Conservation (phyloP, 2,888 invertebrate species). For the Watsonalla cultraria region DNA sequence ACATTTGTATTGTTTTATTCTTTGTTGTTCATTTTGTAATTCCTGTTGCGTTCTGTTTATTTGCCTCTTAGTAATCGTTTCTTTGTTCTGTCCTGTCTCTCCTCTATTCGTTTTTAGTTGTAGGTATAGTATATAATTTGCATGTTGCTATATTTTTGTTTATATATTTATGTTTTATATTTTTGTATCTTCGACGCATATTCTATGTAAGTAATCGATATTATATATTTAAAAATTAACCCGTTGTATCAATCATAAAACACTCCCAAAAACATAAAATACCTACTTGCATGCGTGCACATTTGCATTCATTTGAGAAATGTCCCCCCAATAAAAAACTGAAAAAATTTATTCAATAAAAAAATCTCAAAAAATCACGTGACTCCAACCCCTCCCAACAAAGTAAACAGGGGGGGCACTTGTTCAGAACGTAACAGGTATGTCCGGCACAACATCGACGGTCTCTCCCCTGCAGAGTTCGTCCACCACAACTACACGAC, state of each 20-base stretch:
- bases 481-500: slow-evolving; percentile 88
- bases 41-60: slow-evolving; percentile 49
- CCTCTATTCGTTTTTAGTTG: slow-evolving; percentile 7
- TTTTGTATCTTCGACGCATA: too few relatives aligned
- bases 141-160: background rate
- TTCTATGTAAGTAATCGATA: too few relatives aligned
- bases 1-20: slow-evolving; percentile 13
- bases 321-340: too few relatives aligned
- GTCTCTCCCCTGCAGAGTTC: slow-evolving; percentile 79
- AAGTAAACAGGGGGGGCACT: slow-evolving; percentile 45
- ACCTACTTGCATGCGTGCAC: too few relatives aligned
- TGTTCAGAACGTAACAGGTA: slow-evolving; percentile 57
- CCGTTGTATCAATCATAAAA: too few relatives aligned
- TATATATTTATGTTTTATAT: too few relatives aligned
- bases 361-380: slow-evolving; percentile 1
- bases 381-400: slow-evolving; percentile 5
- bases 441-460: slow-evolving; percentile 60
- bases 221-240: too few relatives aligned
- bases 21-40: slow-evolving; percentile 25
- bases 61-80: slow-evolving; percentile 37
- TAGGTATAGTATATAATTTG: background rate
- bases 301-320: too few relatives aligned
- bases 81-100: slow-evolving; percentile 6
- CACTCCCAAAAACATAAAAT: too few relatives aligned
- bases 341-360: too few relatives aligned